Percentiles rank a stretch among this genome's conserved stretches.
phyloP scores from a whole-genome alignment of 2,797 vertebrate species.

The Clarias laeviceps region DNA sequence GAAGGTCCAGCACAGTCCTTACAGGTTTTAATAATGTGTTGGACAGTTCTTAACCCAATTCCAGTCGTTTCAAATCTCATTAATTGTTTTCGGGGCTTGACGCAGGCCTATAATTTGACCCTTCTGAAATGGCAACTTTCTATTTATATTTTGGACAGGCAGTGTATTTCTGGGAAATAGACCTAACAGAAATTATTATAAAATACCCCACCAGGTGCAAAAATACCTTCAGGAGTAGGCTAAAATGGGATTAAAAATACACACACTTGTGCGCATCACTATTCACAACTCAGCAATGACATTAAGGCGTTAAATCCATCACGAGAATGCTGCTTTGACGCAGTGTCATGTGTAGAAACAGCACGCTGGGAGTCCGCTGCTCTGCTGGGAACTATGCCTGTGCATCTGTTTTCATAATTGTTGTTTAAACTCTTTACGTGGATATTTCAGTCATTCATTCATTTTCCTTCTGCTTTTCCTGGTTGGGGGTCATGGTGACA shows the following conservation, averaged over 20 bases:
- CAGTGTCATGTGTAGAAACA: conserved; percentile 12
- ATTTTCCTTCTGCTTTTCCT: conserved; percentile 8
- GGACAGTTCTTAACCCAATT: no score
- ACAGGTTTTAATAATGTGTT: no score
- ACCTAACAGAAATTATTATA: not conserved
- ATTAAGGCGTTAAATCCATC: not conserved
- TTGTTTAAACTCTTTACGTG: not conserved
- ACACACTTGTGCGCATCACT: not conserved
- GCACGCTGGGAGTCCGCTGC: not conserved
- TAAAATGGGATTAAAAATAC: not conserved
- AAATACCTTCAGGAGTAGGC: not conserved
- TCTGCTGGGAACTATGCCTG: not conserved
- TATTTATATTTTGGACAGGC: no score
- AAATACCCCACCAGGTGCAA: not conserved
- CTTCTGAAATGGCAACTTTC: no score
- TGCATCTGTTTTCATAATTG: conserved; percentile 3
- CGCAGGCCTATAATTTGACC: no score
- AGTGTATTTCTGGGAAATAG: not conserved
- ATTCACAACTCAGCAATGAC: not conserved
- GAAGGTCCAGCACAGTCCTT: no score
- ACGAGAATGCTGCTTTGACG: not conserved
- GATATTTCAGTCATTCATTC: not conserved
- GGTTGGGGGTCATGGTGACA: not conserved
- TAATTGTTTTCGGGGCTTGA: no score
- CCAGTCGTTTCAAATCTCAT: no score